A percentile compares a stretch with the other conserved stretches of the same genome.
phyloP scores from a whole-genome alignment of 2,888 invertebrate species.

The Thereva unica region DNA sequence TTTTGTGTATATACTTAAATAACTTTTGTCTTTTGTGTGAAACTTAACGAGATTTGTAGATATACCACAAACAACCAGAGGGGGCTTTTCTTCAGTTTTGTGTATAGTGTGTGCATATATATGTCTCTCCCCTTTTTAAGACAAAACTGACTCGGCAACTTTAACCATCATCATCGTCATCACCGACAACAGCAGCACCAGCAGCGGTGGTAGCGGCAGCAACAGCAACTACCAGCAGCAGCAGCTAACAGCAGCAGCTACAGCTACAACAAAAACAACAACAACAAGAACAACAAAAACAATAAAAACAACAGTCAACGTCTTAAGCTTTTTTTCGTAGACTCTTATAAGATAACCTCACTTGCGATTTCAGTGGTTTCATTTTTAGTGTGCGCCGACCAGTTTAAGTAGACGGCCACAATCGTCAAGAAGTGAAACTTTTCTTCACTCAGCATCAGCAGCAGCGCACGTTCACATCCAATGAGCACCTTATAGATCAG shows the following conservation, averaged over 20 bases:
- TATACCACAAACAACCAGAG: too few species aligned
- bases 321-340: too few species aligned
- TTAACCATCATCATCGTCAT: too few species aligned
- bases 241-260: background rate
- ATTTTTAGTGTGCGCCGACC: slow-evolving; percentile 60
- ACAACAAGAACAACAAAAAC: too few species aligned
- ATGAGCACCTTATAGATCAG: slow-evolving; percentile 27
- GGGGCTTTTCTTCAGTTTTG: too few species aligned
- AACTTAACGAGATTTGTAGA: slow-evolving; percentile 2
- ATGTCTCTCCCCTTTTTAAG: too few species aligned
- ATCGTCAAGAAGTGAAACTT: slow-evolving; percentile 34
- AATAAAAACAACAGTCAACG: too few species aligned
- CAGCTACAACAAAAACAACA: background rate
- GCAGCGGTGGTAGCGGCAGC: background rate
- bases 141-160: too few species aligned
- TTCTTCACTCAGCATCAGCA: slow-evolving; percentile 34
- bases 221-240: slow-evolving; percentile 13
- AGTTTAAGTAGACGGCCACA: slow-evolving; percentile 60
- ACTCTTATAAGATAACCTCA: slow-evolving; percentile 41
- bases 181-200: too few species aligned
- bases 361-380: slow-evolving; percentile 50
- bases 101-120: too few species aligned
- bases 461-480: slow-evolving; percentile 30
- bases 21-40: slow-evolving; percentile 13
- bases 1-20: slow-evolving; percentile 17